Percentiles rank a stretch among this genome's conserved stretches.
Conservation (phyloP, 2,113 vertebrate genomes). For the Solea senegalensis region DNA sequence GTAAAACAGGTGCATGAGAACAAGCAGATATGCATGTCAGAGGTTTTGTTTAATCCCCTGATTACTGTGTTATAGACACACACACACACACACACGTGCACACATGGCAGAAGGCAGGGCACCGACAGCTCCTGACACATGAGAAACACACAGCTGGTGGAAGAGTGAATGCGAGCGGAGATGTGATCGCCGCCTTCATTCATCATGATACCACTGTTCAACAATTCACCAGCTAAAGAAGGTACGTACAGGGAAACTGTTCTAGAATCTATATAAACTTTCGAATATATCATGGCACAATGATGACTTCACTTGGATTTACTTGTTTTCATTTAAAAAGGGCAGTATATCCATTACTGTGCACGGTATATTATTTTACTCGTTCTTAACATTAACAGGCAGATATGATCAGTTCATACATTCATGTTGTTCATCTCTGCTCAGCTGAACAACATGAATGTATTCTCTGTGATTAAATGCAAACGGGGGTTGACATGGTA, state of each 20-base stretch:
- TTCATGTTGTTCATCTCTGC: constrained; percentile 10
- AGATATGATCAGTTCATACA: neutral
- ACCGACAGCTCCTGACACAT: constrained; percentile 34
- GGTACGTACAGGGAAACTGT: constrained; percentile 34
- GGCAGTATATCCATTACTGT: neutral
- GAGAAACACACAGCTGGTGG: constrained; percentile 48
- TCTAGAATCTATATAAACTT: no score
- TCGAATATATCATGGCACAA: no score
- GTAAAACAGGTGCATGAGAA: neutral
- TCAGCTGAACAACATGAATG: constrained; percentile 38
- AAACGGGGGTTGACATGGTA: constrained; percentile 37
- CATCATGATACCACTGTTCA: constrained; percentile 53
- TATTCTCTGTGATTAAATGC: constrained; percentile 53
- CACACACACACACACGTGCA: constrained; percentile 3
- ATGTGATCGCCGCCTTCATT: constrained; percentile 37
- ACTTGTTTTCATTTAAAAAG: neutral
- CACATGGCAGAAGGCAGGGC: constrained; percentile 4
- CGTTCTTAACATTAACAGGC: neutral
- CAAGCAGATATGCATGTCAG: constrained; percentile 14
- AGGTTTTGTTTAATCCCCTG: constrained; percentile 17
- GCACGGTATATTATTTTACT: neutral
- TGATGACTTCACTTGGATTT: neutral
- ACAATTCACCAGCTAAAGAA: constrained; percentile 22
- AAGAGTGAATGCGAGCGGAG: constrained; percentile 37
- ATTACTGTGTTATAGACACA: constrained; percentile 16